A percentile compares a stretch with the other conserved stretches of the same genome.
Conservation (phyloP, 2,113 vertebrate species). For the Podarcis cretensis region DNA sequence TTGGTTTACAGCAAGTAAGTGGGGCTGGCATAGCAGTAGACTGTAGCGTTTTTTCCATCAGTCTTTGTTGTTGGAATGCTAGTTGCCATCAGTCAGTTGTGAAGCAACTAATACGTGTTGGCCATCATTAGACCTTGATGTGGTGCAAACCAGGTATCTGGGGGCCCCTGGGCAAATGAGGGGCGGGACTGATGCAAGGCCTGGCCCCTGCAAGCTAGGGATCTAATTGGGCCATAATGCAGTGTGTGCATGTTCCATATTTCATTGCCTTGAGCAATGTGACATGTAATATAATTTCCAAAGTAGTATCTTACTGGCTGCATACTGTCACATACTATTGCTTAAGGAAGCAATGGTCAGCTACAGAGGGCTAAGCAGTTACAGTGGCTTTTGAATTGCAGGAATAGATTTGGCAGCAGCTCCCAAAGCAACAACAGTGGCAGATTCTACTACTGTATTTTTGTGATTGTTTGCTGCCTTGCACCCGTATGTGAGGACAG, state of each 20-base stretch:
- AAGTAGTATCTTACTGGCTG: neutral
- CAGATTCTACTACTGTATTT: no score
- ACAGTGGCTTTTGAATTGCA: neutral
- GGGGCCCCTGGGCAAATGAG: no score
- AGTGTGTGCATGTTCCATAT: neutral
- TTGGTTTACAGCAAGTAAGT: no score
- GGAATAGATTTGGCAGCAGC: neutral
- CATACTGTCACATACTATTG: neutral
- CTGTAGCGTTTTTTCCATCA: no score
- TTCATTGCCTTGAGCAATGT: neutral
- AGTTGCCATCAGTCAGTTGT: neutral
- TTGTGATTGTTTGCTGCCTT: neutral
- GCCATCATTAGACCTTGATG: no score
- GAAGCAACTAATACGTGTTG: neutral
- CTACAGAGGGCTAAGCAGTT: neutral
- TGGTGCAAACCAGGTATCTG: no score
- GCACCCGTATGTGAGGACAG: no score
- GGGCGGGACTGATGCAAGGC: no score
- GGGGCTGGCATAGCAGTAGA: no score
- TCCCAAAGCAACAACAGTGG: neutral
- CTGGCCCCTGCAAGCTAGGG: no score
- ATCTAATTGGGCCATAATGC: neutral
- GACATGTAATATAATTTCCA: neutral
- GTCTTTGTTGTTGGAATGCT: no score
- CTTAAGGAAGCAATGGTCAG: neutral